Evolutionary conservation across 2,797 vertebrate genomes (phyloP), one percentile per base, ranked within the genome.

Genomic region (Perodicticus potto): DNA sequence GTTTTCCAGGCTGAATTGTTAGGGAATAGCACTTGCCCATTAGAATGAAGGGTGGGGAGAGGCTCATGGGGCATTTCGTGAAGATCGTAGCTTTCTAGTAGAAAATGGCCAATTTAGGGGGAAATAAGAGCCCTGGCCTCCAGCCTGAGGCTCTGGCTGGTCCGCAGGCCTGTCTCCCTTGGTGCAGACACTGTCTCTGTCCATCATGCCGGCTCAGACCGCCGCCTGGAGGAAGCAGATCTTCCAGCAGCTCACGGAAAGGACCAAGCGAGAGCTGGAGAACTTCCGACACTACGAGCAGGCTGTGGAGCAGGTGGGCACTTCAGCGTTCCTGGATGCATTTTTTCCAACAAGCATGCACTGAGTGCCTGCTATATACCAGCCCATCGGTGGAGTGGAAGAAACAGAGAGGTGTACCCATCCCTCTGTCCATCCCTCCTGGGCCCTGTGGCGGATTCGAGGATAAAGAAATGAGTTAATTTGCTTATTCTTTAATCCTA

Each of bases 231-330:
- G 99, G 95, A 99, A 98, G 97, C 99, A 99, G 98, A 99, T 99
- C 98, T 99, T 99, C 73, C 99, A 99, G 96, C 99, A 99, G 97
- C 99, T 99, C 93, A 99, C 98, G 0, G 99, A 99, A 94, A 98
- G 99, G 92, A 99, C 99, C 86, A 99, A 98, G 96, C 98, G 99
- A 96, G 99, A 99, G 97, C 98, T 99, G 97, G 99, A 99, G 96
- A 99, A 99, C 96, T 99, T 99, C 97, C 98, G 98, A 89, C 99
- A 99, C 97, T 99, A 99, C 0, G 99, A 99, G 82, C 99, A 99
- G 97, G 99, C 99, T 1, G 97, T 99, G 83, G 99, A 99, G 98
- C 99, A 99, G 99, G 99, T 99, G 97, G 77, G 91, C 0, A 4
- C 13, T 61, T 25, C 0, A 7, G 17, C 53, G 43, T 0, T 45